phyloP scores from a whole-genome alignment of 1,140 invertebrate genomes.

The Eumeta japonica region DNA sequence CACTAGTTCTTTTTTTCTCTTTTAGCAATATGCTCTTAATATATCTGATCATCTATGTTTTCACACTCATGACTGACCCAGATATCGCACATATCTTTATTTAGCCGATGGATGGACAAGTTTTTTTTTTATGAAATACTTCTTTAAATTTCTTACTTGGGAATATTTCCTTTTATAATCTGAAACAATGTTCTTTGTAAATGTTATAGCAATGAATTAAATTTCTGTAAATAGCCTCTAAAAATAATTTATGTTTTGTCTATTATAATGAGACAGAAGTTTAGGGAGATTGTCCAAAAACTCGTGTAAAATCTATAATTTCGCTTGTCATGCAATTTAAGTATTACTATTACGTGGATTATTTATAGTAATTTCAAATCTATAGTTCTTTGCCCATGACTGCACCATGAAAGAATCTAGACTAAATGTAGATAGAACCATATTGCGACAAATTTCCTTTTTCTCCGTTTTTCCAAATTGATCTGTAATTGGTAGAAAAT shows the following conservation, averaged over 20 bases:
- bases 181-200: conserved; percentile 9
- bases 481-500: conserved; percentile 4
- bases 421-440: conserved; percentile 8
- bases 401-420: conserved; percentile 7
- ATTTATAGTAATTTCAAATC: neutral
- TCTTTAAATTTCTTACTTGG: conserved; percentile 10
- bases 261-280: conserved; percentile 8
- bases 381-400: conserved; percentile 4
- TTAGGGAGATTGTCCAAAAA: conserved; percentile 8
- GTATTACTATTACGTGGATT: neutral
- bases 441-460: conserved; percentile 7
- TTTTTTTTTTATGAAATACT: conserved; percentile 10
- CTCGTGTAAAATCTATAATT: neutral
- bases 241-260: conserved; percentile 6
- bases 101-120: conserved; percentile 8
- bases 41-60: neutral
- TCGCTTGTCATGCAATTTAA: neutral
- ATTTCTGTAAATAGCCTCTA: conserved; percentile 6
- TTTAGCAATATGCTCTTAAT: conserved; percentile 7
- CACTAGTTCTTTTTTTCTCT: conserved; percentile 10
- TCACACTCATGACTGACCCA: conserved; percentile 4
- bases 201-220: conserved; percentile 6
- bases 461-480: conserved; percentile 2
- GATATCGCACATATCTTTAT: conserved; percentile 20
- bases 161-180: conserved; percentile 2